Base-by-base conservation (phyloP, 2,113 vertebrate species). In the Hepsetus odoe region DNA sequence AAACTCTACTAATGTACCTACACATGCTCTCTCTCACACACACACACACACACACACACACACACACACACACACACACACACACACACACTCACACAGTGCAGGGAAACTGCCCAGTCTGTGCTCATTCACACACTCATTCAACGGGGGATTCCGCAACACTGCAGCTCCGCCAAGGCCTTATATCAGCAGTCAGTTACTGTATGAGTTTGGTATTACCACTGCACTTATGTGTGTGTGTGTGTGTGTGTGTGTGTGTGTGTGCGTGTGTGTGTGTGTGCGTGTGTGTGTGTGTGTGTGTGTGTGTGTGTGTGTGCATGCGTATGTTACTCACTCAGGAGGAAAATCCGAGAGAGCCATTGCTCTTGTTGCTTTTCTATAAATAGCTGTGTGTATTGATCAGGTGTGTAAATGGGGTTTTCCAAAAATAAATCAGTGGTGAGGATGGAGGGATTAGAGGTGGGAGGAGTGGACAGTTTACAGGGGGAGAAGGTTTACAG, bases 381-480 rank as follows among this genome's bases (percentile, higher is more conserved):
- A 62, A 62, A 62, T 20, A 33, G 59, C 46, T 32, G 59, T 14
- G 14, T 30, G 59, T 62, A 62, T 62, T 62, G 59, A 62, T 62
- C 30, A 20, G 16, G 59, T 33, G 28, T 62, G 59, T 32, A 62
- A 62, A 33, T 9, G 28, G 30, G 30, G 28, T 62, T 62, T 62
- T 33, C 59, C 32, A 32, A 32, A 62, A 62, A 62, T 62, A 62
- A 62, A 62, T 62, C 59, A 62, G 18, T n/a, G n/a, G n/a, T n/a
- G n/a, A n/a, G n/a, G n/a, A n/a, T n/a, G n/a, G n/a, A n/a, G n/a
- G n/a, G n/a, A n/a, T n/a, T n/a, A n/a, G n/a, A n/a, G n/a, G n/a
- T n/a, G n/a, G n/a, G n/a, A n/a, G n/a, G n/a, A n/a, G n/a, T n/a
- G n/a, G n/a, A n/a, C n/a, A n/a, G n/a, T n/a, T n/a, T n/a, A n/a